These are phyloP conservation scores for Parthenolecanium corni DNA, from an alignment of 2,888 invertebrate genomes.

Conservation along the genomic window DNA sequence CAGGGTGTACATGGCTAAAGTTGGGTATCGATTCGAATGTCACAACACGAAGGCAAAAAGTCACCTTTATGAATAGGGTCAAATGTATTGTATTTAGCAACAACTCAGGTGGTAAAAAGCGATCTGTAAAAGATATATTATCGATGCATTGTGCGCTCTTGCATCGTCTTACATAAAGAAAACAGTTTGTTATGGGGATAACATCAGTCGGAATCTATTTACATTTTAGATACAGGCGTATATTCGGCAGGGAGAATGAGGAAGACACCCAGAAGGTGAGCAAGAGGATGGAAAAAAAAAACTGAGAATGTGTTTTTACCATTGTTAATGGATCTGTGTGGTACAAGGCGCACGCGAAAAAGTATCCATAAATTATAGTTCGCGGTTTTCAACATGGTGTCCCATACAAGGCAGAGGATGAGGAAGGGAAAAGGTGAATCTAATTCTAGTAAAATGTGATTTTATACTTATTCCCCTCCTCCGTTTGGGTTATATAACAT, in stretches of 20 bases:
- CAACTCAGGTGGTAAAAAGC: slow-evolving; percentile 26
- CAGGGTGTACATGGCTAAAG: too few species aligned
- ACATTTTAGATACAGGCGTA: neutral
- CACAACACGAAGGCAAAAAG: slow-evolving; percentile 17
- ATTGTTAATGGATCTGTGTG: slow-evolving; percentile 17
- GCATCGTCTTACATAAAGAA: neutral
- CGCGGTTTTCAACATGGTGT: too few species aligned
- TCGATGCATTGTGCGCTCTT: slow-evolving; percentile 5
- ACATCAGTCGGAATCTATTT: slow-evolving; percentile 18
- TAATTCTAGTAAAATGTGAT: too few species aligned
- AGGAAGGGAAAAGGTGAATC: too few species aligned
- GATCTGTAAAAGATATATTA: slow-evolving; percentile 18
- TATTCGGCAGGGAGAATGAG: neutral
- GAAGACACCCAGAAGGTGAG: neutral
- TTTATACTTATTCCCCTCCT: too few species aligned
- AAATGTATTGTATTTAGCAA: slow-evolving; percentile 12
- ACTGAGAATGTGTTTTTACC: slow-evolving; percentile 14
- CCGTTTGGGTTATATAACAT: too few species aligned
- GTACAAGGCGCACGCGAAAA: slow-evolving; percentile 15
- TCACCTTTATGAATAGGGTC: slow-evolving; percentile 16
- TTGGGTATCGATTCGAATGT: slow-evolving; percentile 6
- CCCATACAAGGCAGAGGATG: too few species aligned
- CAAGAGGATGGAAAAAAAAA: neutral
- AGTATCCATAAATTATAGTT: slow-evolving; percentile 11
- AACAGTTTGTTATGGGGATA: neutral